Evolutionary conservation across 2,113 vertebrate genomes (phyloP).

Genomic region (Elanoides forficatus): DNA sequence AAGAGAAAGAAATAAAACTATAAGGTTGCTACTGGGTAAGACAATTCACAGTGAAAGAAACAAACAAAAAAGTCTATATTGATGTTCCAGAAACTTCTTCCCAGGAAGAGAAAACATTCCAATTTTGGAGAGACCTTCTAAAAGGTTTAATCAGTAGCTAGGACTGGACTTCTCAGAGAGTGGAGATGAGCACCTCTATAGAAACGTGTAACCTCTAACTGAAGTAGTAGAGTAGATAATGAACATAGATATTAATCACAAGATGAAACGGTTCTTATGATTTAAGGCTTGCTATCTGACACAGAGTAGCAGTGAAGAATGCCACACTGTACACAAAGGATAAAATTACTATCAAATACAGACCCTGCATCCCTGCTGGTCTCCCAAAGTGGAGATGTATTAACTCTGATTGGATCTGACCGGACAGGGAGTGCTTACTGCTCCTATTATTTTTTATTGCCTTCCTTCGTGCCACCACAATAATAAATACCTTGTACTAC

Average conservation of each 20-base stretch:
- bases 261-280: background rate
- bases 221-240: background rate
- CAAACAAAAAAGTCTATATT: background rate
- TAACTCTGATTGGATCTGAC: constrained; percentile 8
- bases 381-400: background rate
- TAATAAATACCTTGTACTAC: constrained; percentile 6
- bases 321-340: background rate
- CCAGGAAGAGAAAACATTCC: background rate
- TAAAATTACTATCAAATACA: background rate
- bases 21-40: background rate
- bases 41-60: background rate
- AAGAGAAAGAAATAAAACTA: background rate
- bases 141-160: background rate
- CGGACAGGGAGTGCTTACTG: background rate
- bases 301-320: background rate
- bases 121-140: background rate
- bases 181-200: background rate
- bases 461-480: background rate
- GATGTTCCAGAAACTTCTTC: background rate
- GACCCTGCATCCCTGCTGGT: background rate
- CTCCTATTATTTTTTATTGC: constrained; percentile 27
- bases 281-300: background rate
- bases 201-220: background rate
- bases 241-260: background rate
- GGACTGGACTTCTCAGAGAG: background rate